Evolutionary conservation across 1,140 invertebrate genomes (phyloP).

Genomic region (Lepidurus arcticus): DNA sequence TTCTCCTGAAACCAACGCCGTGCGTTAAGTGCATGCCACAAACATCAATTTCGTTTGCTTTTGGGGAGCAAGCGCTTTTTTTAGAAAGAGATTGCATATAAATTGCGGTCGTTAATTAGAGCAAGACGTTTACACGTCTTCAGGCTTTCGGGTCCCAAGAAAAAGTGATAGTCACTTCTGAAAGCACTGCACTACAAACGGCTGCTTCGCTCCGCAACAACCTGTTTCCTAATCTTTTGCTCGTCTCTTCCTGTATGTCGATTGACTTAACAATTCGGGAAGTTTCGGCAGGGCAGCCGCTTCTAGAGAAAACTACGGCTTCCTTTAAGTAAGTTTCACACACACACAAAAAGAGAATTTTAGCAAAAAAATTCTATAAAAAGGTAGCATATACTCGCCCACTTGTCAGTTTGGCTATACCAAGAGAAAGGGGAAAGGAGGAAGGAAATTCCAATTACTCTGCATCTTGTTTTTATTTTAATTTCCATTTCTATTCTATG

Average conservation of each 20-base stretch:
- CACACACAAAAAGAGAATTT: too few species aligned
- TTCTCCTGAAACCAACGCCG: constrained; percentile 18
- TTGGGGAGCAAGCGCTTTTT: background rate
- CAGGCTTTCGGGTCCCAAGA: background rate
- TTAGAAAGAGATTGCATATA: background rate
- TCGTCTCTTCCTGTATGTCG: background rate
- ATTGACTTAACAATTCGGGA: too few species aligned
- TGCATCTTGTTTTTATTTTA: background rate
- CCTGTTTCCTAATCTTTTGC: background rate
- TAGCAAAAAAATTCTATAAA: background rate
- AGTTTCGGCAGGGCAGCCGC: too few species aligned
- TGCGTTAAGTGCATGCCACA: constrained; percentile 12
- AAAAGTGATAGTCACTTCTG: constrained; percentile 20
- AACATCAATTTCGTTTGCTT: background rate
- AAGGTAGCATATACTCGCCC: background rate
- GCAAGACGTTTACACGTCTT: constrained; percentile 18
- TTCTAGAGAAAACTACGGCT: too few species aligned
- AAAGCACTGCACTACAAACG: background rate
- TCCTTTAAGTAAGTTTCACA: too few species aligned
- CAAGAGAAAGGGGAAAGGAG: constrained; percentile 4
- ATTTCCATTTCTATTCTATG: background rate
- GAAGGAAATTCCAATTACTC: constrained; percentile 5
- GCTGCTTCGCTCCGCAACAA: too few species aligned
- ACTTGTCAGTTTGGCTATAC: background rate
- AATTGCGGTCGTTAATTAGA: background rate